These are phyloP conservation scores for Procambarus virginalis DNA, from an alignment of 1,140 invertebrate genomes.

Conservation along the genomic window DNA sequence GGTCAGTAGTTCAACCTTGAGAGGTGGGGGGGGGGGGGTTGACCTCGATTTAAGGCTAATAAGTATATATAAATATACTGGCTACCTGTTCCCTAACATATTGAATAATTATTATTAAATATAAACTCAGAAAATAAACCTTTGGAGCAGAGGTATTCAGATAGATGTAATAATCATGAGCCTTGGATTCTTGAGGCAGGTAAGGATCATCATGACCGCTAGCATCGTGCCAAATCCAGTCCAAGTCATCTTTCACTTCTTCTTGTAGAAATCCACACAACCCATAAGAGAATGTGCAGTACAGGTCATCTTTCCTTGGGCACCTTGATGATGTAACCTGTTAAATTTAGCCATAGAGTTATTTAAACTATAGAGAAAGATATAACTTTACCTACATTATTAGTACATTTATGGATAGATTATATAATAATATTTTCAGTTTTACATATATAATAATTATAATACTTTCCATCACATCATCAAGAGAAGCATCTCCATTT, in stretches of 20 bases:
- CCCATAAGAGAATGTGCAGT: constrained; percentile 31
- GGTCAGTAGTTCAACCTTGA: too few relatives aligned
- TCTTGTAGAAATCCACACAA: constrained; percentile 42
- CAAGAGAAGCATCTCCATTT: constrained; percentile 53
- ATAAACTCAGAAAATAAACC: not conserved
- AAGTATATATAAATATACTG: too few relatives aligned
- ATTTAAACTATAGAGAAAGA: not conserved
- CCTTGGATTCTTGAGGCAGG: constrained; percentile 21
- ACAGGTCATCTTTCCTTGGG: constrained; percentile 27
- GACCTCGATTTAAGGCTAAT: too few relatives aligned
- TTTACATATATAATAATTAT: not conserved
- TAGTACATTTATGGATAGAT: not conserved
- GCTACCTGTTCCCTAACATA: too few relatives aligned
- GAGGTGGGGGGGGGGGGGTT: too few relatives aligned
- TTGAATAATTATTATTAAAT: too few relatives aligned
- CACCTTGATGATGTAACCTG: constrained; percentile 34
- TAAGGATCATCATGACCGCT: constrained; percentile 37
- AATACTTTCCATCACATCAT: constrained; percentile 45
- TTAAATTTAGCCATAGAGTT: not conserved
- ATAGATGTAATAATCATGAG: constrained; percentile 43
- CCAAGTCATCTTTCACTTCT: constrained; percentile 13
- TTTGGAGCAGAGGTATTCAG: constrained; percentile 28
- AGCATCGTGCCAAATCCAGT: constrained; percentile 50
- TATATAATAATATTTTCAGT: too few relatives aligned
- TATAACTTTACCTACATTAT: not conserved